phyloP scores from a whole-genome alignment of 2,797 vertebrate genomes.

The Xerus rutilus region DNA sequence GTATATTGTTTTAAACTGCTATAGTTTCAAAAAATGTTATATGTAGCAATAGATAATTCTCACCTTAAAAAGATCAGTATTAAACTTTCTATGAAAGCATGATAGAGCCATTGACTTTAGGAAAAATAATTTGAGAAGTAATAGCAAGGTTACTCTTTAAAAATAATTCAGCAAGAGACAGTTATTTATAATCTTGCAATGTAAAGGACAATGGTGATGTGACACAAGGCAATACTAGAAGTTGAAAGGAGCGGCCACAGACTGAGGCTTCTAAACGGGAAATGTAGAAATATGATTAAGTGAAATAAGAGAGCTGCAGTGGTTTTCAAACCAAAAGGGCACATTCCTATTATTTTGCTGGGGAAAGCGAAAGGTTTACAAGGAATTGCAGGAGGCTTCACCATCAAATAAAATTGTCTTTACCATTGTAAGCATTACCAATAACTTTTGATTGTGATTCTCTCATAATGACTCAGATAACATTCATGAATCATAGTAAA shows the following conservation, averaged over 20 bases:
- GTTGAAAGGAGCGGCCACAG: neutral
- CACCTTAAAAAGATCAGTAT: neutral
- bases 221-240: neutral
- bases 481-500: neutral
- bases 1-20: neutral
- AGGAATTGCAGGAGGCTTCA: neutral
- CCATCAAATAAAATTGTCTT: neutral
- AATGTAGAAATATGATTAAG: neutral
- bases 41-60: neutral
- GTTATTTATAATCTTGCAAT: neutral
- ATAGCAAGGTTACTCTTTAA: neutral
- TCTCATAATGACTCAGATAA: neutral
- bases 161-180: neutral
- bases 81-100: neutral
- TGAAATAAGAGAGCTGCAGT: neutral
- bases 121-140: slow-evolving; percentile 1
- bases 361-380: slow-evolving; percentile 6
- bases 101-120: neutral
- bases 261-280: neutral
- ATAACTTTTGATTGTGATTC: neutral
- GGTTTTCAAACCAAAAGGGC: neutral
- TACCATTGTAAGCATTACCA: neutral
- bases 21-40: neutral
- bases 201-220: neutral
- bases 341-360: neutral